Evolutionary conservation across 1,140 invertebrate species (phyloP), one percentile per base, ranked within the genome.

Genomic region (Neuroterus valhalla): DNA sequence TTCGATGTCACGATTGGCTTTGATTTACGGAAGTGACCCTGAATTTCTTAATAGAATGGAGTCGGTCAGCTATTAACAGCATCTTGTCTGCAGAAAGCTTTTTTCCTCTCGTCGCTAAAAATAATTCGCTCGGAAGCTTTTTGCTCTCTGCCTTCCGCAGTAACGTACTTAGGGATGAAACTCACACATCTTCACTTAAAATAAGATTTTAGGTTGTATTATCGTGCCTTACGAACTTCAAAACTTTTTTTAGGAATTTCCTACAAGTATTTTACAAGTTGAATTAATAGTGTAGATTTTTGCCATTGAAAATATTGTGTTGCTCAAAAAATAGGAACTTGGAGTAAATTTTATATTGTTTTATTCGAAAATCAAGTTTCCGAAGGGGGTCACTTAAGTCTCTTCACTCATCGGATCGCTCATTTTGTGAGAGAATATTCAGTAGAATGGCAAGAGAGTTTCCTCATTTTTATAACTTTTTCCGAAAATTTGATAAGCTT

Each of bases 381-480:
- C 66, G 17, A 50, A 62, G 48, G 48, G 3, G 15, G 19, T 17
- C 66, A 45, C 38, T 17, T 12, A n/a, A 31, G 21, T 76, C 74
- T 75, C 31, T 38, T 8, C 31, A 38, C 6, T 5, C 10, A 5
- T 5, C 31, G 31, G 10, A 38, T 38, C 6, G 4, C 31, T 38
- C 6, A 38, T 38, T 38, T 38, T 38, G 6, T 38, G 4, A 1
- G 5, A 38, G 1, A 0, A 38, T 5, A 38, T 38, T 38, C 5
- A 78, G 77, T 74, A 74, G 74, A 78, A 70, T 78, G 74, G 71
- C 74, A 72, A 23, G 50, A 66, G 66, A 75, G 68, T 75, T 78
- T 69, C 66, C 44, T 43, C 0, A 44, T 17, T 21, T 76, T 31
- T 62, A 68, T 46, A 38, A 38, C 31, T 38, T 38, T 38, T 0